Base-by-base conservation (phyloP, 2,888 invertebrate genomes). In the Spatulosminthurus flaviceps region DNA sequence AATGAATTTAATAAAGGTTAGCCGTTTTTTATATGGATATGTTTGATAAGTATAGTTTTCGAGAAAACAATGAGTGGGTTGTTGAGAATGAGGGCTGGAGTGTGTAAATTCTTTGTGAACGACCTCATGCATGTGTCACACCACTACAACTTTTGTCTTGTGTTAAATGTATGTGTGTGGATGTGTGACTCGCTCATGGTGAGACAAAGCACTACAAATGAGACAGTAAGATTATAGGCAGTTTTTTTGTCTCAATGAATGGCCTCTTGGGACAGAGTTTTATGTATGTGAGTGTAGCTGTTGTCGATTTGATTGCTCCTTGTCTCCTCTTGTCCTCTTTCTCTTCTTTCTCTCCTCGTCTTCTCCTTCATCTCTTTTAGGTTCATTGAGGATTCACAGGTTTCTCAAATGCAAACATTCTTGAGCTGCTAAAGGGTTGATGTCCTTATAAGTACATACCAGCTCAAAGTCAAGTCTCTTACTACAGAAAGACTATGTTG, bases 271-370 rank as follows among this genome's bases (percentile, higher is more conserved):
- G 73, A 73, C 73, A 29, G 51, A 13, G 60, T 73, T n/a, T 51
- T 51, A 64, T 60, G 5, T 21, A 21, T 42, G 22, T 43, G 51
- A 11, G 28, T 61, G 7, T 21, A 42, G 43, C 21, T 74, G 34
- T 74, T 61, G 74, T 74, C 61, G 61, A 74, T 74, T 74, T 74
- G 74, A 74, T 74, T 74, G 74, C 74, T 74, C 61, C n/a, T 22
- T 51, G 51, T 16, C 51, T 51, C 51, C n/a, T 51, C 51, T 51
- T 9, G 16, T 51, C 51, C 7, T 51, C n/a, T 51, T 51, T 19
- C 51, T 51, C 13, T 41, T 41, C 9, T 9, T 41, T 41, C 9
- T 41, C 13, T 9, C 41, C 41, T 41, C 41, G 41, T 13, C 13
- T 13, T 41, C 13, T 41, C 13, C 13, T 41, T 9, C 41, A n/a